Evolutionary conservation across 2,888 invertebrate genomes (phyloP), one percentile per base, ranked within the genome.

Genomic region (Micoletzkya japonica): DNA sequence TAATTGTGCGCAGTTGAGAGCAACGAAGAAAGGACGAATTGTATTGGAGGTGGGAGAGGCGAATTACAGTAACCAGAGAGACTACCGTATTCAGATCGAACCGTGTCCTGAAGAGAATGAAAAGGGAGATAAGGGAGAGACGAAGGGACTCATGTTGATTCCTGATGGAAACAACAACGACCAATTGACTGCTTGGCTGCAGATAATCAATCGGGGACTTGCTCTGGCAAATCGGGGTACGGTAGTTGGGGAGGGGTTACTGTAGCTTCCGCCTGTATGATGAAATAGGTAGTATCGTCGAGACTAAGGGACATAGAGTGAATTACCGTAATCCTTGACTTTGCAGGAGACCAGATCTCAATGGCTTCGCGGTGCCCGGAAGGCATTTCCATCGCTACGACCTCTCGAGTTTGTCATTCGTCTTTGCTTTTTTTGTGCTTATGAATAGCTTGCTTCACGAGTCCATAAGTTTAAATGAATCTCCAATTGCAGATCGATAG

Each of bases 21-120:
- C 79, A 4, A 80, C 81, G 24, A 83, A 83, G 64, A 83, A 83
- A 52, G 82, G 81, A 14, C 79, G 79, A 63, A 74, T 80, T 2
- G 77, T 82, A 20, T 66, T 82, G 72, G 79, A 82, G 70, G 79
- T 81, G 20, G n/a, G 50, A n/a, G n/a, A n/a, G n/a, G n/a, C n/a
- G n/a, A n/a, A n/a, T n/a, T n/a, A n/a, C n/a, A n/a, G n/a, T n/a
- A n/a, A n/a, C n/a, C n/a, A n/a, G n/a, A n/a, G n/a, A n/a, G n/a
- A n/a, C n/a, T n/a, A n/a, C n/a, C n/a, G n/a, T n/a, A n/a, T n/a
- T 44, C 57, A 73, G 73, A 70, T 74, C 44, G 73, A 73, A 37
- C 66, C 70, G 28, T 71, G 56, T 56, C 50, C 49, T 3, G 73
- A 71, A 10, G 72, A 71, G 20, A 39, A 61, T 4, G 71, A 73